Conservation (phyloP, 2,797 vertebrate genomes). For the Phaenicophaeus curvirostris region DNA sequence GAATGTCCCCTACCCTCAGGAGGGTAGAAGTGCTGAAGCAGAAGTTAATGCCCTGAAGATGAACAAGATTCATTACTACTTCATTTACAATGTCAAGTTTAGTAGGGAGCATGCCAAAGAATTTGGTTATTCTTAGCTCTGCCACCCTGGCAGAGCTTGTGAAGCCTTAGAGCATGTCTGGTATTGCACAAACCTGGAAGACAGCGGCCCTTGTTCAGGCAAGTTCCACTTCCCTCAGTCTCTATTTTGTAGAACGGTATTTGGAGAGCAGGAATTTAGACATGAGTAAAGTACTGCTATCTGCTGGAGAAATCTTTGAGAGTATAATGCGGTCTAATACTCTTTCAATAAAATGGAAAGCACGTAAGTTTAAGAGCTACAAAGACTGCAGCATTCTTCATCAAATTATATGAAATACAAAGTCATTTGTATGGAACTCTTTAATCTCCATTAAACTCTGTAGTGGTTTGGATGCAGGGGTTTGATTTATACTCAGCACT, state of each 20-base stretch:
- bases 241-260: not conserved
- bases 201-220: not conserved
- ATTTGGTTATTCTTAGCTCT: slow-evolving; percentile 33
- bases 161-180: not conserved
- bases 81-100: not conserved
- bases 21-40: not conserved
- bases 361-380: not conserved
- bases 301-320: not conserved
- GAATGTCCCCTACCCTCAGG: not conserved
- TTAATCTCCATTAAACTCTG: not conserved
- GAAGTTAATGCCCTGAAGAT: not conserved
- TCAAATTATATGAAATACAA: not conserved
- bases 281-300: not conserved
- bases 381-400: not conserved
- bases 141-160: not conserved
- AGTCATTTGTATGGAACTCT: not conserved
- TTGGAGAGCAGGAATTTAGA: not conserved
- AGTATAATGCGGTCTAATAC: not conserved
- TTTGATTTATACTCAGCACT: no score
- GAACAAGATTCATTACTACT: not conserved
- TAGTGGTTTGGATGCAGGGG: no score
- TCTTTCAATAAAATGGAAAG: not conserved
- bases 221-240: not conserved
- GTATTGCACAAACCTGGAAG: not conserved
- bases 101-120: not conserved